These are phyloP conservation scores for Smittia sp. DNA, from an alignment of 2,888 invertebrate species.

Conservation along the genomic window DNA sequence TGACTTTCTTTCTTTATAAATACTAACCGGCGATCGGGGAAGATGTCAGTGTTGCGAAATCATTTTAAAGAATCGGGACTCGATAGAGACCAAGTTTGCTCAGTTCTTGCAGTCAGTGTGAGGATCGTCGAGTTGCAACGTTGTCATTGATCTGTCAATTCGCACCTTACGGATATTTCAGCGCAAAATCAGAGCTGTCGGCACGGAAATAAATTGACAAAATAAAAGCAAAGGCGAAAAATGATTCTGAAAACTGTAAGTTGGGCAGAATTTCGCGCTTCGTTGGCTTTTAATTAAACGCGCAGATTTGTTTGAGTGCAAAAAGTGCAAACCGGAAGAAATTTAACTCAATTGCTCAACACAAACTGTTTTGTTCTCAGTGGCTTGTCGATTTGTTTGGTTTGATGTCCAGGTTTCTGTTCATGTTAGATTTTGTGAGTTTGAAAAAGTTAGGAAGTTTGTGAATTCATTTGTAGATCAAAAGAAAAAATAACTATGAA, in stretches of 20 bases:
- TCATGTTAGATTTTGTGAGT: too few species aligned
- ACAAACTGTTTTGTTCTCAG: too few species aligned
- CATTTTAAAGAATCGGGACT: conserved; percentile 13
- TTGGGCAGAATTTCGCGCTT: background rate
- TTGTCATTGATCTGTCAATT: background rate
- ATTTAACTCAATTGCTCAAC: too few species aligned
- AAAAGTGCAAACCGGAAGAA: background rate
- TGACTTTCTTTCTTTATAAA: conserved; percentile 17
- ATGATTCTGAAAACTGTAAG: conserved; percentile 7
- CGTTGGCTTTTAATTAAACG: too few species aligned
- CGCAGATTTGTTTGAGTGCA: too few species aligned
- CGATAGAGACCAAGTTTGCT: background rate
- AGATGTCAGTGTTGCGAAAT: conserved; percentile 29
- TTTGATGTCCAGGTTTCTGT: too few species aligned
- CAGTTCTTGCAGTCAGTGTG: background rate
- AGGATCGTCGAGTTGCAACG: background rate
- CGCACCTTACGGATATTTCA: background rate
- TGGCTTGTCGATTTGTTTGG: too few species aligned
- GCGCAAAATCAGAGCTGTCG: background rate
- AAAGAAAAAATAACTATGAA: too few species aligned
- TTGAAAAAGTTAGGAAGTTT: too few species aligned
- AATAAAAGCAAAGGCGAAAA: background rate
- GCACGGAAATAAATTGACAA: background rate
- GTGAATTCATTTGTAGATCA: too few species aligned
- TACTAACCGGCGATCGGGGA: background rate